Conservation (phyloP, 2,113 vertebrate genomes). For the Rynchops niger region DNA sequence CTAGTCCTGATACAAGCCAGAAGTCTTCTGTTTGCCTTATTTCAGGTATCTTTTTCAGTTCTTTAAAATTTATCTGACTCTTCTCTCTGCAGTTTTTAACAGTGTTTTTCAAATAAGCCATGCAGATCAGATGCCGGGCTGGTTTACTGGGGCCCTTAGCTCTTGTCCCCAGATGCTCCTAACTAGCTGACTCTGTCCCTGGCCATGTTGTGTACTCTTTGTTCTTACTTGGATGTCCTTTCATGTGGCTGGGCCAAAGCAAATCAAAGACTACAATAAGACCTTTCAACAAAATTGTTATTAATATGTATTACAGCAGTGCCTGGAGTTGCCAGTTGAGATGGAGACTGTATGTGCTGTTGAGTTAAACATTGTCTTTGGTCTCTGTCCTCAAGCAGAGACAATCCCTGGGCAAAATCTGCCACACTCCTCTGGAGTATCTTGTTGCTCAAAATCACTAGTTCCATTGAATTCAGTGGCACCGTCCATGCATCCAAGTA, state of each 20-base stretch:
- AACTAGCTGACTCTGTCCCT: constrained; percentile 1
- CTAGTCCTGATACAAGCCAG: too few species aligned
- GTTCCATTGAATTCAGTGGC: background rate
- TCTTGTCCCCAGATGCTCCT: background rate
- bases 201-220: background rate
- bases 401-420: background rate
- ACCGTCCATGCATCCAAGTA: background rate
- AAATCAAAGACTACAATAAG: constrained; percentile 47
- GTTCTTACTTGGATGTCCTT: constrained; percentile 34
- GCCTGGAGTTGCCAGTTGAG: background rate
- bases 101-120: background rate
- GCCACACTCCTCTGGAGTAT: background rate
- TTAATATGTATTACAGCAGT: constrained; percentile 36
- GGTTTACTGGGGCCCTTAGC: background rate
- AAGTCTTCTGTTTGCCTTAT: background rate
- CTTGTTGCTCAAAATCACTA: background rate
- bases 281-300: constrained; percentile 43
- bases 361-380: background rate
- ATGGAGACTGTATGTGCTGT: background rate
- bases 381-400: background rate
- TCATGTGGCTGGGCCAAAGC: constrained; percentile 9
- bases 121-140: background rate
- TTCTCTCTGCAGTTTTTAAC: background rate
- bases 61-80: background rate
- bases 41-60: background rate